Percentiles rank a stretch among this genome's conserved stretches.
phyloP scores from a whole-genome alignment of 1,140 invertebrate genomes.

The Bombus vancouverensis region DNA sequence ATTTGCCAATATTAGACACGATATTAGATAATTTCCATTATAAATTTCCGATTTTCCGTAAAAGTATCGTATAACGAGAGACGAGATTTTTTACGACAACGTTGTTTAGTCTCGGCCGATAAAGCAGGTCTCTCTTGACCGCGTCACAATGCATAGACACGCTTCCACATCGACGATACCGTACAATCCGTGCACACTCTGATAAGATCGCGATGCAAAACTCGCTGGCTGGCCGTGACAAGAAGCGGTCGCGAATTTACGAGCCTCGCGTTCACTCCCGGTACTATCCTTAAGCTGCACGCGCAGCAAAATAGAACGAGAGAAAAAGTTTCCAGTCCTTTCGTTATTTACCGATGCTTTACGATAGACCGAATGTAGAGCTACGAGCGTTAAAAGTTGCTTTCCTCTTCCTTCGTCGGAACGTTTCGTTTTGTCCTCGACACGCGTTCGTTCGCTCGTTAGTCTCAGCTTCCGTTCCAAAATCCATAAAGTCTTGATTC shows the following conservation, averaged over 20 bases:
- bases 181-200: constrained; percentile 59
- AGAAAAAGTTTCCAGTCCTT: too few species aligned
- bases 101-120: background rate
- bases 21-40: background rate
- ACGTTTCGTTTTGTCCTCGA: too few species aligned
- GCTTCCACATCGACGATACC: constrained; percentile 21
- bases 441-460: accelerated
- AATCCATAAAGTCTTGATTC: too few species aligned
- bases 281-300: constrained; percentile 14
- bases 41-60: background rate
- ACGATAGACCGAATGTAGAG: too few species aligned
- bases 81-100: background rate
- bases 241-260: constrained; percentile 68
- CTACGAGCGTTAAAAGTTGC: too few species aligned
- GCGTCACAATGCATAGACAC: background rate
- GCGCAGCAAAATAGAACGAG: background rate
- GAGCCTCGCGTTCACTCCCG: constrained; percentile 39
- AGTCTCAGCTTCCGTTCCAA: too few species aligned
- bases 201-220: constrained; percentile 73
- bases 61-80: background rate
- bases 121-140: background rate
- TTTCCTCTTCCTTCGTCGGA: too few species aligned
- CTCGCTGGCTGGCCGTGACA: constrained; percentile 53
- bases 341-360: background rate
- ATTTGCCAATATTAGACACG: too few species aligned